Evolutionary conservation across 2,797 vertebrate genomes (phyloP).

Genomic region (Sebastes matsubarae): DNA sequence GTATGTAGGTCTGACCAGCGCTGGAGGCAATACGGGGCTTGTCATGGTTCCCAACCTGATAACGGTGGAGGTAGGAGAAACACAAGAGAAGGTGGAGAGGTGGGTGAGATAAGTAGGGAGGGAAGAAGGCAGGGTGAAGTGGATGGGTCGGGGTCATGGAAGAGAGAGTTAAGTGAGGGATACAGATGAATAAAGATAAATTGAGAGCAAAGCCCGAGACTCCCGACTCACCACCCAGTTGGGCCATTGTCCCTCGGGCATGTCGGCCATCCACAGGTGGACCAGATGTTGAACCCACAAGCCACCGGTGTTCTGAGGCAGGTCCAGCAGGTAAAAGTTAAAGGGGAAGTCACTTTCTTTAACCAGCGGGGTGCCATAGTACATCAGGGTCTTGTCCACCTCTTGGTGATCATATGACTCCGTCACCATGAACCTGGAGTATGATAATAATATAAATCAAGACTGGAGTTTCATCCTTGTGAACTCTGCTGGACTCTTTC

Average conservation of each 20-base stretch:
- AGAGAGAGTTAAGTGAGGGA: neutral
- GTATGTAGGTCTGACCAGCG: constrained; percentile 81
- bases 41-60: constrained; percentile 90
- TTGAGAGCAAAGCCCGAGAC: neutral
- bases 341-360: constrained; percentile 94
- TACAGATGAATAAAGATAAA: neutral
- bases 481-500: neutral
- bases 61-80: neutral
- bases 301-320: constrained; percentile 84
- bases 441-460: neutral
- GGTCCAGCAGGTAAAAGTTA: constrained; percentile 89
- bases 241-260: constrained; percentile 93
- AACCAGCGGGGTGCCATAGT: constrained; percentile 87
- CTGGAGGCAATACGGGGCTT: constrained; percentile 87
- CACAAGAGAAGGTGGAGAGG: neutral
- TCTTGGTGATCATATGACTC: constrained; percentile 85
- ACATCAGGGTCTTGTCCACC: constrained; percentile 90
- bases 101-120: neutral
- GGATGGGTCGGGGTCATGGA: neutral
- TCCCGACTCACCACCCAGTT: constrained; percentile 92
- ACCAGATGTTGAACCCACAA: constrained; percentile 82
- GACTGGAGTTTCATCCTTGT: neutral
- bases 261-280: constrained; percentile 91
- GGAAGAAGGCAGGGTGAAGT: neutral
- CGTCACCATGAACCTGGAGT: constrained; percentile 89